Conservation (phyloP, 2,797 vertebrate species). For the Limnodromus scolopaceus region DNA sequence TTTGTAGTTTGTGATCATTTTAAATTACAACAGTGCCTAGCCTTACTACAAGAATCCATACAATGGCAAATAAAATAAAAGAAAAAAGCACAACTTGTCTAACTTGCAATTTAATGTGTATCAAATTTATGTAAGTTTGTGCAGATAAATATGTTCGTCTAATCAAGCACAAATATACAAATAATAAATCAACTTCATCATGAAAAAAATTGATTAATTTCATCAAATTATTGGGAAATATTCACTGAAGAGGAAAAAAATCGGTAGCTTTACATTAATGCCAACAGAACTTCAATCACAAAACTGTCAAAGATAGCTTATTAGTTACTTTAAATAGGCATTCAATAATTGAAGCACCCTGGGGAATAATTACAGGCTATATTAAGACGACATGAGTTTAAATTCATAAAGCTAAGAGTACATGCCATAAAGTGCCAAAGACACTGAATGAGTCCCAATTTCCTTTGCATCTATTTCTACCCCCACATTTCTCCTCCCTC, state of each 20-base stretch:
- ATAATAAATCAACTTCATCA: not conserved
- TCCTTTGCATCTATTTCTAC: not conserved
- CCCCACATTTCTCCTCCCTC: not conserved
- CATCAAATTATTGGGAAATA: not conserved
- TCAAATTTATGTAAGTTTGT: not conserved
- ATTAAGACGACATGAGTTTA: constrained; percentile 50
- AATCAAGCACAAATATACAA: constrained; percentile 38
- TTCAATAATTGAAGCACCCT: constrained; percentile 31
- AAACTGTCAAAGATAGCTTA: constrained; percentile 41
- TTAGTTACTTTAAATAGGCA: constrained; percentile 55
- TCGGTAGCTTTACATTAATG: not conserved
- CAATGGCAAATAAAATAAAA: not conserved
- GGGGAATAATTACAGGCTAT: constrained; percentile 58
- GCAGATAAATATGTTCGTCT: not conserved
- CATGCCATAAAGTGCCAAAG: not conserved
- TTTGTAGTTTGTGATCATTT: not conserved
- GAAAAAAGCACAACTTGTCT: not conserved
- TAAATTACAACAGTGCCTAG: not conserved
- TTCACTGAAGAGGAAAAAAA: not conserved
- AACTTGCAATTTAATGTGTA: not conserved
- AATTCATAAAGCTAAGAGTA: not conserved
- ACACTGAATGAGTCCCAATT: not conserved
- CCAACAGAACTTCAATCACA: not conserved
- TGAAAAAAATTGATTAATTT: not conserved
- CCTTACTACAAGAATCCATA: not conserved